Evolutionary conservation across 2,797 vertebrate species (phyloP).

Genomic region (Enteromius radiatus): DNA sequence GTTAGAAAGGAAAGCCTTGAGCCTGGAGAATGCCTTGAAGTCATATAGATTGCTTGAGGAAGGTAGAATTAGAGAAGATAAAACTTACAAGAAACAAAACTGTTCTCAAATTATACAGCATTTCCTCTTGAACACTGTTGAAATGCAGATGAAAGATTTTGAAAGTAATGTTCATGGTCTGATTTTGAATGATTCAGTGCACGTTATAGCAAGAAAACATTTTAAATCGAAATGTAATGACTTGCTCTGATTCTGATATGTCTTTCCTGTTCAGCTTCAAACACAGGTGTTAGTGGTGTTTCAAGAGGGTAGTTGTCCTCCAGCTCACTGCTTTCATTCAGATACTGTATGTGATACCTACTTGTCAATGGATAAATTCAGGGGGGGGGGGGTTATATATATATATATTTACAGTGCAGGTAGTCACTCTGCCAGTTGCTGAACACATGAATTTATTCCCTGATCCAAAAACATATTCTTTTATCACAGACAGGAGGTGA

Average conservation of each 20-base stretch:
- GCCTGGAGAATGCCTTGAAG: constrained; percentile 25
- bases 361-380: neutral
- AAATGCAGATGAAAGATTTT: neutral
- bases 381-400: no score
- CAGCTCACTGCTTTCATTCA: neutral
- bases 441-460: constrained; percentile 1
- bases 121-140: neutral
- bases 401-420: neutral
- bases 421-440: no score
- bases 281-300: neutral
- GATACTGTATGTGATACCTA: neutral
- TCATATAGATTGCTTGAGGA: constrained; percentile 3
- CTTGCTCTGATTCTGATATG: neutral
- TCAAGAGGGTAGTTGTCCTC: neutral
- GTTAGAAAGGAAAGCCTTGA: constrained; percentile 19
- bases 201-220: neutral
- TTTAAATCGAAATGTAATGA: neutral
- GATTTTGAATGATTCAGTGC: neutral
- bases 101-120: neutral
- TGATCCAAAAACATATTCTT: constrained; percentile 22
- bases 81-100: neutral
- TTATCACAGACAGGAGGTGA: constrained; percentile 21
- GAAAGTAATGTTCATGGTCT: neutral
- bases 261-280: neutral
- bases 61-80: constrained; percentile 1